Percentiles rank a stretch among this genome's conserved stretches.
Conservation (phyloP, 2,113 vertebrate genomes). For the human region GRCh38 chr21:27559501-27560000, state of each 20-base stretch:
- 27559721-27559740: not conserved
- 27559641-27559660: not conserved
- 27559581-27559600: not conserved
- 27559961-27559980: not conserved
- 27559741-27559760: not conserved
- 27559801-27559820: not conserved
- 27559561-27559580: not conserved
- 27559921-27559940: not conserved
- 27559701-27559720: not conserved
- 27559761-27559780: not conserved
- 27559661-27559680: not conserved
- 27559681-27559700: not conserved
- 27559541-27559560: not conserved
- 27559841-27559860: not conserved
- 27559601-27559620: not conserved
- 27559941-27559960: not conserved
- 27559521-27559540: not conserved
- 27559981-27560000: not conserved
- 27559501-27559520: not conserved
- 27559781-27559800: not conserved
- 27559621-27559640: not conserved
- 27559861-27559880: not conserved
- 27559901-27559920: not conserved
- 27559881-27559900: not conserved
- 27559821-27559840: not conserved